Evolutionary conservation across 2,113 vertebrate genomes (phyloP).

Genomic region (Neolamprologus caudopunctatus): DNA sequence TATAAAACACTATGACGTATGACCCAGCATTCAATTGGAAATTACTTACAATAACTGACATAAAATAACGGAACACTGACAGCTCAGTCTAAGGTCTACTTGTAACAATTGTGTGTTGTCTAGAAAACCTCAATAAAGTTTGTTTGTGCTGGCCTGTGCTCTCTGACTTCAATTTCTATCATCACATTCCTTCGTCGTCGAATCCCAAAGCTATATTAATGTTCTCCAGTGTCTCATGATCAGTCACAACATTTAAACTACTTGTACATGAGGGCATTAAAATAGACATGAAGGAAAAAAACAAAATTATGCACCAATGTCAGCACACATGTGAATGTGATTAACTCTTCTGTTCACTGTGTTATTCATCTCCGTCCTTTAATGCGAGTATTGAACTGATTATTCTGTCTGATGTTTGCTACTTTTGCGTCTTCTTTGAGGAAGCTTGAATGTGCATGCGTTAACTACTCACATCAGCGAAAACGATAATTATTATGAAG

Average conservation of each 20-base stretch:
- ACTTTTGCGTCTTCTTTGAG: background rate
- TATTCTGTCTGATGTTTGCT: background rate
- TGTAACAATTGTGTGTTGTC: background rate
- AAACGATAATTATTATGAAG: background rate
- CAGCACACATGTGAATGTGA: background rate
- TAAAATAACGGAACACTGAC: background rate
- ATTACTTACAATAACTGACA: background rate
- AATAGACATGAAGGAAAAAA: background rate
- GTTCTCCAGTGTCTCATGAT: background rate
- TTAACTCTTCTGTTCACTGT: background rate
- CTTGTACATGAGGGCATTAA: background rate
- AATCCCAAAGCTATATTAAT: background rate
- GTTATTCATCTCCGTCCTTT: background rate
- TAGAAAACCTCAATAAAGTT: background rate
- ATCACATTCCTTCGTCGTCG: fast-evolving
- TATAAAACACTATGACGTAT: background rate
- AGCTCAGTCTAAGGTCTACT: background rate
- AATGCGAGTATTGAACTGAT: background rate
- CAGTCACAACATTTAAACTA: background rate
- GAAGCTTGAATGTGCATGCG: background rate
- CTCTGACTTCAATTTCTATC: background rate
- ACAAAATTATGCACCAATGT: background rate
- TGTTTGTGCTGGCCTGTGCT: background rate
- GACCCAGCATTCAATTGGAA: background rate
- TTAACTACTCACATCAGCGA: background rate